Percentiles rank a stretch among this genome's conserved stretches.
These are phyloP conservation scores for Saguinus imperator DNA, from an alignment of 2,113 vertebrate genomes.

Conservation along the genomic window DNA sequence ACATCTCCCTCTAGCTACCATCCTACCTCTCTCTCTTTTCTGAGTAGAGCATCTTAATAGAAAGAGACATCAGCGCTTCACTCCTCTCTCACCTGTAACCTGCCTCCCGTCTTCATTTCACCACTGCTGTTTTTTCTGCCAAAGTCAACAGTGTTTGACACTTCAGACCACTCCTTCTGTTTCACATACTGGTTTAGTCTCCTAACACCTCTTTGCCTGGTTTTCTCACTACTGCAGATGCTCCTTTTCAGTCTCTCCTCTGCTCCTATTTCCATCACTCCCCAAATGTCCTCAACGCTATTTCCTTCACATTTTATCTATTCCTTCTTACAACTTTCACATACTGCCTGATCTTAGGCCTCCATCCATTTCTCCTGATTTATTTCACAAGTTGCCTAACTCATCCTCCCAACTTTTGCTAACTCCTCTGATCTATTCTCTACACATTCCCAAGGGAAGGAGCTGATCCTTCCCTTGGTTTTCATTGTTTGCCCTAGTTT, in stretches of 20 bases:
- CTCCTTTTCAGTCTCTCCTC: not conserved
- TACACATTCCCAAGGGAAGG: not conserved
- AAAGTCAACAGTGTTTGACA: not conserved
- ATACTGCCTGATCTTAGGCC: not conserved
- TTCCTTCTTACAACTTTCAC: not conserved
- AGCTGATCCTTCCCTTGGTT: not conserved
- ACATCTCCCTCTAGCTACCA: not conserved
- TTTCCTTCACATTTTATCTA: not conserved
- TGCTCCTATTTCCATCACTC: not conserved
- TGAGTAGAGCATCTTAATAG: not conserved
- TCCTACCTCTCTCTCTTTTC: not conserved
- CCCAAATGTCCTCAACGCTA: not conserved
- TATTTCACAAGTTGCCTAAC: not conserved
- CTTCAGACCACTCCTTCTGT: not conserved
- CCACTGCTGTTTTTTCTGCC: not conserved
- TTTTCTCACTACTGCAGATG: not conserved
- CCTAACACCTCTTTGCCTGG: not conserved
- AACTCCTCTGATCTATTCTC: not conserved
- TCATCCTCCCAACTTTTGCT: not conserved
- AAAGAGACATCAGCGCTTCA: not conserved
- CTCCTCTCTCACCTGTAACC: not conserved
- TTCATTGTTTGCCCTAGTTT: not conserved
- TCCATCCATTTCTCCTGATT: not conserved
- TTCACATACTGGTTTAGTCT: not conserved
- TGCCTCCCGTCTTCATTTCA: not conserved